phyloP scores from a whole-genome alignment of 1,140 invertebrate species.

The Nebria ingens region DNA sequence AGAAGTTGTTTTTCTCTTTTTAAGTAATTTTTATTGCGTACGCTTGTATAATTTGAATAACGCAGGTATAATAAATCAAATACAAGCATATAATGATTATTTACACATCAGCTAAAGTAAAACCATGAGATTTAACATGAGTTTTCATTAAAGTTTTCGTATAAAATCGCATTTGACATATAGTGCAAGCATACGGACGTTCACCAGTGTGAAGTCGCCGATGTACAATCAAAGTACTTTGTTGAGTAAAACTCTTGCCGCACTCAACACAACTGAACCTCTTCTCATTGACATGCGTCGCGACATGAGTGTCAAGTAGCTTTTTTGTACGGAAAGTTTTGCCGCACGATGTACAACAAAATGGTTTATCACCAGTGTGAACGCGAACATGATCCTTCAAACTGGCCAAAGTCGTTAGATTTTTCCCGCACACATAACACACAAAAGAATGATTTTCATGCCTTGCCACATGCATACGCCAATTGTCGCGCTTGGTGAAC shows the following conservation, averaged over 20 bases:
- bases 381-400: slow-evolving; percentile 27
- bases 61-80: background rate
- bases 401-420: slow-evolving; percentile 16
- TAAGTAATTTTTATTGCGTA: no score
- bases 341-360: slow-evolving; percentile 36
- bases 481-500: background rate
- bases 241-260: slow-evolving; percentile 52
- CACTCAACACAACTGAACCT: slow-evolving; percentile 39
- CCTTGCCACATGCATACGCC: background rate
- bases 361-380: slow-evolving; percentile 29
- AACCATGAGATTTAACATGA: slow-evolving; percentile 19
- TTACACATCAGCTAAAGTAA: slow-evolving; percentile 20
- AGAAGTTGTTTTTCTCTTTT: no score
- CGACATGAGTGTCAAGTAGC: slow-evolving; percentile 26
- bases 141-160: slow-evolving; percentile 19
- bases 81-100: slow-evolving; percentile 14
- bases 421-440: slow-evolving; percentile 20
- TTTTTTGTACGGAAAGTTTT: slow-evolving; percentile 41
- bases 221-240: slow-evolving; percentile 47
- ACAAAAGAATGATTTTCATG: background rate
- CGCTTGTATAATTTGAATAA: no score
- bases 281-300: slow-evolving; percentile 34
- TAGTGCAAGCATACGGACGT: slow-evolving; percentile 10
- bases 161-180: slow-evolving; percentile 16
- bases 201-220: slow-evolving; percentile 33